These are phyloP conservation scores for Campylomormyrus numenius DNA, from an alignment of 2,113 vertebrate genomes.

Conservation along the genomic window DNA sequence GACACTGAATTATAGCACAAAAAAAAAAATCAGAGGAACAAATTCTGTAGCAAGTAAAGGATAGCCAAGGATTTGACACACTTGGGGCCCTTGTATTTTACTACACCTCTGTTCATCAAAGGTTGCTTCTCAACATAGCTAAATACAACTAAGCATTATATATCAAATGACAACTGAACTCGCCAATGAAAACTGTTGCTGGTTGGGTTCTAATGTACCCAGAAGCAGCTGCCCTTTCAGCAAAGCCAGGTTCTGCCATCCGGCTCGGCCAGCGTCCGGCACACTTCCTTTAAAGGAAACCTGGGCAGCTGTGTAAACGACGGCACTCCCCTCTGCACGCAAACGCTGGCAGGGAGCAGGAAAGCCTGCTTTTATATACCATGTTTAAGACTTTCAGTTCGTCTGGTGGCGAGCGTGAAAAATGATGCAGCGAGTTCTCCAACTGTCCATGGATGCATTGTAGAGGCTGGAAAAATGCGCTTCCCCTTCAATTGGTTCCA, in stretches of 20 bases:
- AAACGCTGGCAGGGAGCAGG: slow-evolving; percentile 35
- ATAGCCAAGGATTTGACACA: background rate
- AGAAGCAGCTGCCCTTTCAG: slow-evolving; percentile 7
- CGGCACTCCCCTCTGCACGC: slow-evolving; percentile 40
- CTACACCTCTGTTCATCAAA: background rate
- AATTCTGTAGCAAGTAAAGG: background rate
- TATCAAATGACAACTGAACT: background rate
- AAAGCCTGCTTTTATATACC: slow-evolving; percentile 21
- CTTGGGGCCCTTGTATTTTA: background rate
- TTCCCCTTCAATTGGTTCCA: slow-evolving; percentile 1
- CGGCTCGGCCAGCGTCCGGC: slow-evolving; percentile 30
- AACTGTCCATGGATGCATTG: background rate
- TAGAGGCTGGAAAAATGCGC: background rate
- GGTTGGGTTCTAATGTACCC: background rate
- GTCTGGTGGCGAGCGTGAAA: slow-evolving; percentile 18
- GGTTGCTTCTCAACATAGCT: background rate
- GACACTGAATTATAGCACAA: background rate
- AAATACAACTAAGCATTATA: background rate
- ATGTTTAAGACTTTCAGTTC: slow-evolving; percentile 4
- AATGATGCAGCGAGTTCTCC: background rate
- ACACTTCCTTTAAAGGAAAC: slow-evolving; percentile 67
- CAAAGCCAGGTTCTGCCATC: background rate
- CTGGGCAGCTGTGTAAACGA: slow-evolving; percentile 60
- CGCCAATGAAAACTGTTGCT: background rate
- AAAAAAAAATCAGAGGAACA: no score